A percentile compares a stretch with the other conserved stretches of the same genome.
Evolutionary conservation across 2,797 vertebrate species (phyloP).

Genomic region (Mionectes olivaceus): DNA sequence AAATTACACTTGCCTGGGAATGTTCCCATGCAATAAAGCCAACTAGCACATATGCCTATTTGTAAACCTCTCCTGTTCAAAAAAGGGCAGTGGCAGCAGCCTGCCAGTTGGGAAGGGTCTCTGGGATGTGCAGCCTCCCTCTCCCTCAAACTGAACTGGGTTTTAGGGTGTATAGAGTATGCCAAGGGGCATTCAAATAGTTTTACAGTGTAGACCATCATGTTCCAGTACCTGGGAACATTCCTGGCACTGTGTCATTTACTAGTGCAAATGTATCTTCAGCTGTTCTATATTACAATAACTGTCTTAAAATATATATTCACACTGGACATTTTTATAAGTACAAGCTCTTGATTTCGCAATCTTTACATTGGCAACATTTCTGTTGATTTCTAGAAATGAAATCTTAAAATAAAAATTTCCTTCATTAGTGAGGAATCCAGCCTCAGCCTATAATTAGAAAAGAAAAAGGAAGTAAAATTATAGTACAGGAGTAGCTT

Average conservation of each 20-base stretch:
- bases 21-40: neutral
- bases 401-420: neutral
- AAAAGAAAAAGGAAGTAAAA: slow-evolving; percentile 35
- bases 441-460: slow-evolving; percentile 6
- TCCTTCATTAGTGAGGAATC: slow-evolving; percentile 39
- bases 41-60: neutral
- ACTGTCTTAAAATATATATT: neutral
- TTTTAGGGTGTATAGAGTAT: neutral
- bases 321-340: neutral
- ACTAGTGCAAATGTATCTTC: neutral
- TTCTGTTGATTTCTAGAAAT: slow-evolving; percentile 15
- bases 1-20: slow-evolving; percentile 11
- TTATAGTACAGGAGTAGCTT: neutral
- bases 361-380: neutral
- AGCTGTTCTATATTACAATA: neutral
- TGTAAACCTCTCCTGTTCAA: neutral
- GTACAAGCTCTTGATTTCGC: neutral
- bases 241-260: neutral
- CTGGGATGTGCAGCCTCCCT: neutral
- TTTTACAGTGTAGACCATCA: neutral
- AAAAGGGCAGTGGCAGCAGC: neutral
- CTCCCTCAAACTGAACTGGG: neutral
- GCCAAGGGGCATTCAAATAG: accelerated
- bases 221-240: neutral
- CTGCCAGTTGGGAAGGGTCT: neutral